These are phyloP conservation scores for Drosophila flavopinicola DNA, from an alignment of 2,888 invertebrate genomes.

Conservation along the genomic window DNA sequence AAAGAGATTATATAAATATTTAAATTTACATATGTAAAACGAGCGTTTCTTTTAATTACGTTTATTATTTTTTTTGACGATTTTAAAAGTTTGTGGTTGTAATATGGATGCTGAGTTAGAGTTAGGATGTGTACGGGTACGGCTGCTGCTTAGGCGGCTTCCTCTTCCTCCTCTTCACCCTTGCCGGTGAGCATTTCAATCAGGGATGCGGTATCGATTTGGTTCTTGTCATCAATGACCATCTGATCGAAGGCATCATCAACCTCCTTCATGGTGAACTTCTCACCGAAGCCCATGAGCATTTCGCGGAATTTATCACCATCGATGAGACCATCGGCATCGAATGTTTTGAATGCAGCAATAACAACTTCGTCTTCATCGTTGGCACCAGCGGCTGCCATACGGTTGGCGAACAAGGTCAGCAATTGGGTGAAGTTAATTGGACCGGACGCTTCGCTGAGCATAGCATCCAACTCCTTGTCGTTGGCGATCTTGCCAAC, in stretches of 20 bases:
- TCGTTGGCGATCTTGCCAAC: constrained; percentile 95
- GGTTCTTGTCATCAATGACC: constrained; percentile 95
- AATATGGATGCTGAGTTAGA: constrained; percentile 75
- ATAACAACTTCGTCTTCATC: constrained; percentile 97
- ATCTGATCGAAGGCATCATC: constrained; percentile 97
- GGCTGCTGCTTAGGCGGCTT: constrained; percentile 80
- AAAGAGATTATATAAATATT: constrained; percentile 68
- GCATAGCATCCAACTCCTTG: constrained; percentile 96
- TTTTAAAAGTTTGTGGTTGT: constrained; percentile 64
- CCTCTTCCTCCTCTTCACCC: constrained; percentile 92
- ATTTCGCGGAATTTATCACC: constrained; percentile 95
- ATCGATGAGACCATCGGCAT: constrained; percentile 94
- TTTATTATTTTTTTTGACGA: constrained; percentile 77
- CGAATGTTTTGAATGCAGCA: constrained; percentile 96
- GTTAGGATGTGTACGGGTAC: constrained; percentile 75
- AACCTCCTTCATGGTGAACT: constrained; percentile 94
- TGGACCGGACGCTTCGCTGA: constrained; percentile 94
- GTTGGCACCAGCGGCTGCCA: constrained; percentile 94
- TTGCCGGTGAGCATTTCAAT: constrained; percentile 95
- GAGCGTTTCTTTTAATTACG: constrained; percentile 78
- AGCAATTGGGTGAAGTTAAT: constrained; percentile 98
- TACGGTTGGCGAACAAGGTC: constrained; percentile 95
- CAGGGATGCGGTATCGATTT: constrained; percentile 94
- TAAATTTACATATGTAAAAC: constrained; percentile 79
- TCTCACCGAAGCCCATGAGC: constrained; percentile 96